phyloP scores from a whole-genome alignment of 1,140 invertebrate genomes.

The Helicorthomorpha holstii region DNA sequence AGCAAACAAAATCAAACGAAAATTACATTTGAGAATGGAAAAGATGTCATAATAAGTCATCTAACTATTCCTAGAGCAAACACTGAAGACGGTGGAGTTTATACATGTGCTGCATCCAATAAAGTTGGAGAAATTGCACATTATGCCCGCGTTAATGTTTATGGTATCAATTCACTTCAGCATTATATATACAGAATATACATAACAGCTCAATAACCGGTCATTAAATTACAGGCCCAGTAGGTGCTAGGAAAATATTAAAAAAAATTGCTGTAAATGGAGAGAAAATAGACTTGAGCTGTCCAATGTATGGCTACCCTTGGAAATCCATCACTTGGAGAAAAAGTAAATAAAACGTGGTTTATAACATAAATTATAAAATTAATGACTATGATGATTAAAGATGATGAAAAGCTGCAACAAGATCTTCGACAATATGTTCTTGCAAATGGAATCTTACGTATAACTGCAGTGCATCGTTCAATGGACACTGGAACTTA shows the following conservation, averaged over 20 bases:
- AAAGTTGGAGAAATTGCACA: background rate
- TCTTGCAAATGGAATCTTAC: conserved; percentile 40
- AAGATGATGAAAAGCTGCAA: conserved; percentile 54
- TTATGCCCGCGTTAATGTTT: background rate
- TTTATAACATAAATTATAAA: background rate
- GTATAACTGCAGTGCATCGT: conserved; percentile 42
- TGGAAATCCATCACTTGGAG: background rate
- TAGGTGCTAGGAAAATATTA: background rate
- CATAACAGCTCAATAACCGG: background rate
- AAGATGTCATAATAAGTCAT: background rate
- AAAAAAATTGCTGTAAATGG: background rate
- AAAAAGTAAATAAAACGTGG: background rate
- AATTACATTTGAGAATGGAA: no score
- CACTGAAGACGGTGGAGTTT: background rate
- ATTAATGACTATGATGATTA: background rate
- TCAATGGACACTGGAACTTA: conserved; percentile 46
- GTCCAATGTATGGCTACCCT: background rate
- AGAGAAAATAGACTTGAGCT: background rate
- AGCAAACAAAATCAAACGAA: no score
- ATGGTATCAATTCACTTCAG: no score
- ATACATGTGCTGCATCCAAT: background rate
- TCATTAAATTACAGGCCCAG: background rate
- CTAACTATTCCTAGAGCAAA: background rate
- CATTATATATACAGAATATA: background rate
- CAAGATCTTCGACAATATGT: conserved; percentile 54